Evolutionary conservation across 2,888 invertebrate species (phyloP), one percentile per base, ranked within the genome.

Genomic region (Scotopteryx bipunctaria): DNA sequence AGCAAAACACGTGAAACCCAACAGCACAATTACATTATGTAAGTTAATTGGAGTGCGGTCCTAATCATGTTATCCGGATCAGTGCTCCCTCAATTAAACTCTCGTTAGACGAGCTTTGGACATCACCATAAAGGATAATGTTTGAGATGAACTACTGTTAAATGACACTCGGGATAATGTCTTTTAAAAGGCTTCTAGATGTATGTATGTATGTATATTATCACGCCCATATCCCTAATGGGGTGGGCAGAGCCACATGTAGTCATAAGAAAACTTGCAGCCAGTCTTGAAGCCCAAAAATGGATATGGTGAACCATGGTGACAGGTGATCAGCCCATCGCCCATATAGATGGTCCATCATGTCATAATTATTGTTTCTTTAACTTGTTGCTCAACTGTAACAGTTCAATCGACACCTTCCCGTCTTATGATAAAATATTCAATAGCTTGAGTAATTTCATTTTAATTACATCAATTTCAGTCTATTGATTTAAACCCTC

Each of bases 1-100:
- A 29, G 35, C 21, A 23, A 49, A 42, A 29, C 31, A 54, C 54
- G 62, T 64, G 64, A 69, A 72, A 73, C 74, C 70, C 64, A 75
- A 77, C 73, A 66, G 71, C 65, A 78, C 82, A 86, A 87, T 88
- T 83, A 86, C 83, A 82, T 88, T 87, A 83, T 73, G 76, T 74
- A 80, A 83, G 73, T 77, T 86, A 83, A 87, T 86, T 73, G 78
- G 72, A 64, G 61, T 68, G 31, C 36, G 50, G 40, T 71, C 66
- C 71, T 86, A 84, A 86, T 86, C 79, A 82, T 80, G 79, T 86
- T 88, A 82, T 80, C 83, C 68, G 80, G 81, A 81, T 85, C 80
- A 71, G 67, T 63, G 71, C 76, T 71, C 76, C 83, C 81, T 84
- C 88, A 89, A 89, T 89, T 89, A 89, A 89, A 89, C 77, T 85